Percentiles rank a stretch among this genome's conserved stretches.
phyloP scores from a whole-genome alignment of 2,113 vertebrate genomes.

The Syngnathus floridae region DNA sequence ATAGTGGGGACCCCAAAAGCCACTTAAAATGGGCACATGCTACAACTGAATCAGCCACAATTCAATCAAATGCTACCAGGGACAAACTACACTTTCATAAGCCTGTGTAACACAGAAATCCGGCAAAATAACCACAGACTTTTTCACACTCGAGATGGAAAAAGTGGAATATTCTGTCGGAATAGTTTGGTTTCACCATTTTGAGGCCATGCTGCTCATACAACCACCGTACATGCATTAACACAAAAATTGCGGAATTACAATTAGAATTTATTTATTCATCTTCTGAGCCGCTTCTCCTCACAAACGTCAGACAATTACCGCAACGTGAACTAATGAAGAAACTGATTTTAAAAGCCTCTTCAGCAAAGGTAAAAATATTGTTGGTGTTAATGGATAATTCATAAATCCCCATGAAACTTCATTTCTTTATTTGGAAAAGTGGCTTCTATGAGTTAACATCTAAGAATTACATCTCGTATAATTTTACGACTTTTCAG shows the following conservation, averaged over 20 bases:
- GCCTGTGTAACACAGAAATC: neutral
- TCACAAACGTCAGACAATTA: no score
- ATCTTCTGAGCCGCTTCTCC: no score
- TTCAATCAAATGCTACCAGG: neutral
- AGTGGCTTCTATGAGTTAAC: neutral
- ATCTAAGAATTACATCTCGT: neutral
- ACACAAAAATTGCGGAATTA: neutral
- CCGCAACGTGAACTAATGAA: neutral
- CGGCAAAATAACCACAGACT: neutral
- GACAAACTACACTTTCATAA: neutral
- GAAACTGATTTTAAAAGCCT: neutral
- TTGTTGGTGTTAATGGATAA: neutral
- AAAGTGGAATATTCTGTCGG: neutral
- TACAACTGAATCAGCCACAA: neutral
- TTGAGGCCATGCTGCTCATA: neutral
- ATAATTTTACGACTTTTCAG: neutral
- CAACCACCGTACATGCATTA: neutral
- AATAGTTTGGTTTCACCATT: neutral
- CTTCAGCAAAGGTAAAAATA: neutral
- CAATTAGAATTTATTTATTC: neutral
- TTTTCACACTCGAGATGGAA: neutral
- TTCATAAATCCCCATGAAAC: neutral
- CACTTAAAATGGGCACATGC: neutral
- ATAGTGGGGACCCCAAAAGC: neutral
- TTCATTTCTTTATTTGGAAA: neutral